Base-by-base conservation (phyloP, 2,797 vertebrate genomes). In the Neomorphus geoffroyi region DNA sequence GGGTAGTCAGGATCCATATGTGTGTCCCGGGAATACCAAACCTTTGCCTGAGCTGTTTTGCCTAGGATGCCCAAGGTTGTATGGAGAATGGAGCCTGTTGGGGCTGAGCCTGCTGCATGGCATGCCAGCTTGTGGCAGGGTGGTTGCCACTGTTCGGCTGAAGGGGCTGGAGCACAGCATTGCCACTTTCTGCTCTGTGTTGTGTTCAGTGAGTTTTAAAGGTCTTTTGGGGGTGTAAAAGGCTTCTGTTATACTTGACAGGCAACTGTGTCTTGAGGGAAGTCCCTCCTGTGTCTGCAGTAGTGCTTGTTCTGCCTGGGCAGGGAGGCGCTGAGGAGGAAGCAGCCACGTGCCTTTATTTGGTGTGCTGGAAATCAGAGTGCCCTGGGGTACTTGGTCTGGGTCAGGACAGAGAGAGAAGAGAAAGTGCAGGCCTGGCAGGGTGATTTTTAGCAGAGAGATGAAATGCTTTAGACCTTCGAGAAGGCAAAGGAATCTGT, bases 261-360 rank as follows among this genome's bases (percentile, higher is more conserved):
- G 19, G 26, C 0, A 0, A 14, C 37, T 0, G 0, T 1, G 0
- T 75, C 57, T 72, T 0, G 2, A 67, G 43, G 39, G 19, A 84
- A 62, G 54, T 54, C 71, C 32, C 6, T 74, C 32, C 13, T 62
- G 33, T 43, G 27, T 56, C 28, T 72, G 54, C 2, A 2, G 16
- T 17, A 18, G 53, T 7, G 4, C 37, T 80, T 71, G 50, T 13
- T 43, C n/a, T 89, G 75, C 61, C 48, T 0, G 0, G 24, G 41
- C 21, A 54, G n/a, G 32, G 67, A n/a, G 33, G 32, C 21, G 87
- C 73, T 61, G 39, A 50, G 69, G 79, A 32, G 0, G 1, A 56
- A 80, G 74, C 27, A 37, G 27, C 35, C 15, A 3, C 0, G 4
- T 30, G 21, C 19, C 37, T 85, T 66, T 67, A 43, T 78, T 54